Conservation (phyloP, 2,888 invertebrate genomes). For the Stenolophus ochropezus region DNA sequence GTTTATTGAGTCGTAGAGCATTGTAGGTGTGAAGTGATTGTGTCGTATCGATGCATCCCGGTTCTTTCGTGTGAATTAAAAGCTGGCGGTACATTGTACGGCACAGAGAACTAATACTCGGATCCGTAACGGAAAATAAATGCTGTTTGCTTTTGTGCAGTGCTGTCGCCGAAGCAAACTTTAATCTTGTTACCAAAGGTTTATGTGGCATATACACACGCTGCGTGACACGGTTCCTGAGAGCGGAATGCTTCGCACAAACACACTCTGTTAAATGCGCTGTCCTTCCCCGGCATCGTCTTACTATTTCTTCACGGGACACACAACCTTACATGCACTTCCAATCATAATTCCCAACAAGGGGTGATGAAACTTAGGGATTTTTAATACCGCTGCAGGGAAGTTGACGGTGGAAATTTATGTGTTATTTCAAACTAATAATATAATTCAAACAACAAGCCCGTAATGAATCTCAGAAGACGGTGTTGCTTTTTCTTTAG, state of each 20-base stretch:
- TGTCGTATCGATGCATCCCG: not conserved
- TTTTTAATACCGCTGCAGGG: not conserved
- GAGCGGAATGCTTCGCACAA: conserved; percentile 29
- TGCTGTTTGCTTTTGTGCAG: conserved; percentile 51
- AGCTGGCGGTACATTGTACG: conserved; percentile 33
- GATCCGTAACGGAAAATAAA: conserved; percentile 41
- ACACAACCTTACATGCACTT: not conserved
- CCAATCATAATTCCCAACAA: no score
- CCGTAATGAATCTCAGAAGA: conserved; percentile 32
- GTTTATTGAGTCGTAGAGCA: not conserved
- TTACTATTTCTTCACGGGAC: not conserved
- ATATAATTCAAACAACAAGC: conserved; percentile 39
- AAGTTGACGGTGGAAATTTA: conserved; percentile 31
- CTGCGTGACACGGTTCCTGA: conserved; percentile 40
- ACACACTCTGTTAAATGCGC: conserved; percentile 22
- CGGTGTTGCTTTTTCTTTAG: conserved; percentile 38
- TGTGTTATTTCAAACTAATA: conserved; percentile 51
- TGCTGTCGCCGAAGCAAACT: conserved; percentile 48
- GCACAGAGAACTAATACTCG: conserved; percentile 33
- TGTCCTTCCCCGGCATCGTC: not conserved
- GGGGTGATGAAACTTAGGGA: no score
- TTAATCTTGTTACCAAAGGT: conserved; percentile 53
- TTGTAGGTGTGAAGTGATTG: not conserved
- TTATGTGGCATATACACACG: conserved; percentile 44
- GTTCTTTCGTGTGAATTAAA: conserved; percentile 52